Evolutionary conservation across 1,140 invertebrate genomes (phyloP).

Genomic region (Oncopeltus fasciatus): DNA sequence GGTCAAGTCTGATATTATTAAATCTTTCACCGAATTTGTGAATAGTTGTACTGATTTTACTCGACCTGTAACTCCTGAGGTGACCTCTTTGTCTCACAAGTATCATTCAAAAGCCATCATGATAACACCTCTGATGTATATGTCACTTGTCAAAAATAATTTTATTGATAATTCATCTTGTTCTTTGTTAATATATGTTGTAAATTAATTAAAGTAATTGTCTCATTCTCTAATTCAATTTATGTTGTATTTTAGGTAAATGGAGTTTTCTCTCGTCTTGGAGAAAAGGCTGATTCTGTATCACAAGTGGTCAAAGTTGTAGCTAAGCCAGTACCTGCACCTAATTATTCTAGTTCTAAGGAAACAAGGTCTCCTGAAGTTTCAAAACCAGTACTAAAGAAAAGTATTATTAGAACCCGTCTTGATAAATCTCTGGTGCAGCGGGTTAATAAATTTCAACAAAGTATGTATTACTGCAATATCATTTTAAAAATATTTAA

Average conservation of each 20-base stretch:
- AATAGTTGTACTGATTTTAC: too few relatives aligned
- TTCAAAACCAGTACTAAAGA: background rate
- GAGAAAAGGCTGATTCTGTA: background rate
- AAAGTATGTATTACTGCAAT: background rate
- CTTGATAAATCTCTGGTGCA: background rate
- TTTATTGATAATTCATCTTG: background rate
- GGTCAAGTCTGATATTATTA: too few relatives aligned
- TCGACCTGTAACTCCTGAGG: background rate
- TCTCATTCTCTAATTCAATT: too few relatives aligned
- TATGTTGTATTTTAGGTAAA: background rate
- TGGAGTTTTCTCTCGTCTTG: background rate
- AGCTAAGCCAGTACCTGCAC: background rate
- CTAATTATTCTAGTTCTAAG: background rate
- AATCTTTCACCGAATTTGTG: too few relatives aligned
- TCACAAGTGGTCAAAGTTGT: background rate
- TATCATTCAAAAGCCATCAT: background rate
- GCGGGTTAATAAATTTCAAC: background rate
- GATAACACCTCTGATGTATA: background rate
- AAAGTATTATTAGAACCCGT: background rate
- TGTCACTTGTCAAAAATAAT: background rate
- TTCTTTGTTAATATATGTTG: background rate
- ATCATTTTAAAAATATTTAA: background rate
- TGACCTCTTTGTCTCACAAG: background rate
- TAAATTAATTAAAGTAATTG: too few relatives aligned
- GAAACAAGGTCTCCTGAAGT: background rate